Evolutionary conservation across 2,888 invertebrate species (phyloP).

Genomic region (Meteorus cinctellus): DNA sequence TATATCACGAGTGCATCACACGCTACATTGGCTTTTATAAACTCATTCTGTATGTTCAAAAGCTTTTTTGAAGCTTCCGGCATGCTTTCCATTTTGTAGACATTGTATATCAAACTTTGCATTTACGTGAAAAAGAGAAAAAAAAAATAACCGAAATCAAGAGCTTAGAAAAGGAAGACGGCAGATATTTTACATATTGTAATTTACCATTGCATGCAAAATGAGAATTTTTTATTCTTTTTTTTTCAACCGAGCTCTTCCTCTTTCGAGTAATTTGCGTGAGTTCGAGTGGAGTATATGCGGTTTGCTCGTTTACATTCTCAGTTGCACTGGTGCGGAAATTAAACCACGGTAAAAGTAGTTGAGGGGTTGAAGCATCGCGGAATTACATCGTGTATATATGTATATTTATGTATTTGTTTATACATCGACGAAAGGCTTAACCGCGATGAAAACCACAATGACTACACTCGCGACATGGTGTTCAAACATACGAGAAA

Average conservation of each 20-base stretch:
- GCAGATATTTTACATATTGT: background rate
- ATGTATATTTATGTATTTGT: too few species aligned
- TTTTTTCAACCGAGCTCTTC: background rate
- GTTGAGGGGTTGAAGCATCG: background rate
- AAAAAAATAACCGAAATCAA: background rate
- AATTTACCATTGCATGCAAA: conserved; percentile 1
- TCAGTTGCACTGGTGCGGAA: conserved; percentile 1
- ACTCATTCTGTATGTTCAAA: background rate
- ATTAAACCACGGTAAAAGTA: conserved; percentile 17
- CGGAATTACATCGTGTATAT: background rate
- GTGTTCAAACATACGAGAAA: background rate
- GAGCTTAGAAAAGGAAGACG: background rate
- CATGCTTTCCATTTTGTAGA: conserved; percentile 15
- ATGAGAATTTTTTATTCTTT: background rate
- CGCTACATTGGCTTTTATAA: conserved; percentile 1
- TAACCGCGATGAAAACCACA: background rate
- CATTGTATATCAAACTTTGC: conserved; percentile 2
- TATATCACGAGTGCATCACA: background rate
- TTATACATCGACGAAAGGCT: conserved; percentile 1
- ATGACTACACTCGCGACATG: background rate
- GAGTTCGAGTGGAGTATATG: conserved; percentile 11
- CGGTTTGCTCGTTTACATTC: conserved; percentile 9
- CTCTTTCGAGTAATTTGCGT: conserved; percentile 5
- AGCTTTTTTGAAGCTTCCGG: conserved; percentile 16
- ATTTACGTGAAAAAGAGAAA: background rate